Conservation (phyloP, 2,797 vertebrate species). For the Pogoniulus pusillus region DNA sequence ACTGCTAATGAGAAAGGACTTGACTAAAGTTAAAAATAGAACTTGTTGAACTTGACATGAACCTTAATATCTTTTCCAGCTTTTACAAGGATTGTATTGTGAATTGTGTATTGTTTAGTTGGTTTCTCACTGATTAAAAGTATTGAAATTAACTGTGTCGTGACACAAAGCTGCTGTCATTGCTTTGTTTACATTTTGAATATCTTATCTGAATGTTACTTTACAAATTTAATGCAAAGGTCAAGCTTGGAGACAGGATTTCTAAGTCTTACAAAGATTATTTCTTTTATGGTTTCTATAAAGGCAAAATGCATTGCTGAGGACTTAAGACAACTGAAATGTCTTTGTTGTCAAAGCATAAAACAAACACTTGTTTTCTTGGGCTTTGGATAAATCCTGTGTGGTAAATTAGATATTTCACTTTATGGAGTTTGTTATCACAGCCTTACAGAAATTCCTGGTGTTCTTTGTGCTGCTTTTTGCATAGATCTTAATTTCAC, state of each 20-base stretch:
- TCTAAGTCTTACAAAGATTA: not conserved
- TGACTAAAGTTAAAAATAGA: constrained; percentile 39
- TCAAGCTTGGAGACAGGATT: not conserved
- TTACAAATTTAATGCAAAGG: not conserved
- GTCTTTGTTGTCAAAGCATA: not conserved
- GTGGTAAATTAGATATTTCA: not conserved
- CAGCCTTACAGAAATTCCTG: not conserved
- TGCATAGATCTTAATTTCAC: not conserved
- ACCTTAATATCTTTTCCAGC: constrained; percentile 39
- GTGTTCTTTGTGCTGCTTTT: not conserved
- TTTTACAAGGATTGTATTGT: constrained; percentile 14
- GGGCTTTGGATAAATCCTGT: not conserved
- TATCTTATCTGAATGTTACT: not conserved
- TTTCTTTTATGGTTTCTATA: not conserved
- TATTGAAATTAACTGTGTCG: constrained; percentile 9
- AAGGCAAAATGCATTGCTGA: not conserved
- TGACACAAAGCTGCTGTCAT: not conserved
- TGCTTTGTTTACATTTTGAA: not conserved
- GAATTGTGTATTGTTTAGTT: constrained; percentile 24
- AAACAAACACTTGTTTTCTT: not conserved
- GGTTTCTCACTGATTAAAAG: not conserved
- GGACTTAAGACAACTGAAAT: not conserved
- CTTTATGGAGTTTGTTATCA: not conserved
- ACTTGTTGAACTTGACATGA: not conserved
- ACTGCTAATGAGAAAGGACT: constrained; percentile 29